Conservation (phyloP, 1,140 invertebrate genomes). For the Drosophila lacteicornis region DNA sequence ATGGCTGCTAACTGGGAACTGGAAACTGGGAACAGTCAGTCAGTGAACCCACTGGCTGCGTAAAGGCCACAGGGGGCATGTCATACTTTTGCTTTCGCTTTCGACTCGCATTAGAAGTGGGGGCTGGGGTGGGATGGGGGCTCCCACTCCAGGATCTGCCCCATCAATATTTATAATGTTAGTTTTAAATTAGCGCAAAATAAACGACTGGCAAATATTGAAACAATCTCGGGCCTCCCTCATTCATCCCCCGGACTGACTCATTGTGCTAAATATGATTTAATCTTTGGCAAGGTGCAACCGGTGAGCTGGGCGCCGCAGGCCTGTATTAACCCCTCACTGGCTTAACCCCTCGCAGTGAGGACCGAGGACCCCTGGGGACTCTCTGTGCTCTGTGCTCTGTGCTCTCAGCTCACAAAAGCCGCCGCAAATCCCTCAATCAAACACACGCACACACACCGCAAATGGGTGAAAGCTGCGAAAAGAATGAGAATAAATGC, state of each 20-base stretch:
- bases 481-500: constrained; percentile 2
- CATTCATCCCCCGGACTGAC: constrained; percentile 20
- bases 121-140: neutral
- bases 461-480: constrained; percentile 26
- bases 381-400: neutral
- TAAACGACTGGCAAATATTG: constrained; percentile 71
- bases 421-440: constrained; percentile 39
- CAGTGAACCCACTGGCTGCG: constrained; percentile 56
- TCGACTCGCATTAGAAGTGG: constrained; percentile 33
- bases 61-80: constrained; percentile 73
- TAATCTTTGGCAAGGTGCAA: constrained; percentile 38
- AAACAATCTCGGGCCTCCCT: constrained; percentile 51
- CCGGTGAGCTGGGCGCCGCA: constrained; percentile 3
- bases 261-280: constrained; percentile 56
- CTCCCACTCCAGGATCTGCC: neutral
- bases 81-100: constrained; percentile 79
- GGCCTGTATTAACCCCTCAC: constrained; percentile 15
- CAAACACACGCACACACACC: constrained; percentile 26
- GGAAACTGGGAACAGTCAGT: constrained; percentile 27
- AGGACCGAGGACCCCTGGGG: neutral
- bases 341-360: neutral
- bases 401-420: constrained; percentile 11
- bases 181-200: constrained; percentile 80
- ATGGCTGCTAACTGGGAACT: constrained; percentile 3
- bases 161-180: constrained; percentile 81